A percentile compares a stretch with the other conserved stretches of the same genome.
phyloP scores from a whole-genome alignment of 2,888 invertebrate species.

The Ophraella communa region DNA sequence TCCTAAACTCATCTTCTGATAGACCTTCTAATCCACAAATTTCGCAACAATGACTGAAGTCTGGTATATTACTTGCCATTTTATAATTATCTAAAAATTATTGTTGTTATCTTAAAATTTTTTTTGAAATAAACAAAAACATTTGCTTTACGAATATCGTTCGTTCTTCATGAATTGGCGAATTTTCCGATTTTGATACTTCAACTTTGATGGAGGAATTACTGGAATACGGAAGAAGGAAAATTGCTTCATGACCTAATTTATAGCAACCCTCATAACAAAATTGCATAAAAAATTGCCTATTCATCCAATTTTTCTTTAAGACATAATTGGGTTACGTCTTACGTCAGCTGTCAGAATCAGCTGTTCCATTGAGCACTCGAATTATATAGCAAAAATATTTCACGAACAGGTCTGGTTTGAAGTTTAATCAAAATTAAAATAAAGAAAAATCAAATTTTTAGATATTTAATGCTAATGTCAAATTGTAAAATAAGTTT shows the following conservation, averaged over 20 bases:
- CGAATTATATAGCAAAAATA: constrained; percentile 1
- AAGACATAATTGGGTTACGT: not conserved
- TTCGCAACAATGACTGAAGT: constrained; percentile 74
- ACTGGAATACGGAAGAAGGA: constrained; percentile 11
- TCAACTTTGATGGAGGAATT: not conserved
- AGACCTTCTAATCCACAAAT: constrained; percentile 85
- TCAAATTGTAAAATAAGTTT: too few relatives aligned
- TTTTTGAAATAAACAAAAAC: not conserved
- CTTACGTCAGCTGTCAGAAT: constrained; percentile 13
- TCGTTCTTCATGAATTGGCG: not conserved
- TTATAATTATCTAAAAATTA: constrained; percentile 19
- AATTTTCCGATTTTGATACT: not conserved
- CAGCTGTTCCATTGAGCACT: constrained; percentile 2
- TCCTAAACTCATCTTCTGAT: constrained; percentile 78
- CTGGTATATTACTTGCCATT: constrained; percentile 64
- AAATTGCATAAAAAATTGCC: constrained; percentile 43
- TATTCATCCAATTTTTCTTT: not conserved
- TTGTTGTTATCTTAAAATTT: not conserved
- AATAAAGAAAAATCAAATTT: too few relatives aligned
- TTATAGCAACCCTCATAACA: constrained; percentile 45
- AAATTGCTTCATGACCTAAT: constrained; percentile 42
- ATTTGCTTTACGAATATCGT: not conserved
- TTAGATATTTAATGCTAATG: too few relatives aligned
- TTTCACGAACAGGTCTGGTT: not conserved
- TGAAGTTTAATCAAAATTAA: not conserved